Conservation (phyloP, 1,140 invertebrate genomes). For the Camponotus vicinus region DNA sequence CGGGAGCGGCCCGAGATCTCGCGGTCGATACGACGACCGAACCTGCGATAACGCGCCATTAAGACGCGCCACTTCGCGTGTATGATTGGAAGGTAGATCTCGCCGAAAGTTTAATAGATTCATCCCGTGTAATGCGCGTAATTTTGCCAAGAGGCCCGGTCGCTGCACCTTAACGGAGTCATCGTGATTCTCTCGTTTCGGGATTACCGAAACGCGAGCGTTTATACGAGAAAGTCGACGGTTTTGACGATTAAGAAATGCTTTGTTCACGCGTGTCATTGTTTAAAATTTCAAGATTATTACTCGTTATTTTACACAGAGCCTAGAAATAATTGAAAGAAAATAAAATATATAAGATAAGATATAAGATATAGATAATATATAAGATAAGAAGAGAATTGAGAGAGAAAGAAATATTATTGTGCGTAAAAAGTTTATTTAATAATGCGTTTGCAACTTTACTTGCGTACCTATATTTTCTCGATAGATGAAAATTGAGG, state of each 20-base stretch:
- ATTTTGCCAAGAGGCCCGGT: conserved; percentile 24
- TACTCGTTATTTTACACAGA: too few relatives aligned
- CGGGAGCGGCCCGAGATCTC: conserved; percentile 50
- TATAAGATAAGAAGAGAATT: neutral
- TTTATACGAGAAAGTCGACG: too few relatives aligned
- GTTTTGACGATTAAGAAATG: too few relatives aligned
- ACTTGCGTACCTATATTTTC: neutral
- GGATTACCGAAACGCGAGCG: too few relatives aligned
- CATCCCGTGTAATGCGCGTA: conserved; percentile 43
- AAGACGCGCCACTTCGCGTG: conserved; percentile 1
- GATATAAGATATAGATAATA: too few relatives aligned
- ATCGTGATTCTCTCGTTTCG: neutral
- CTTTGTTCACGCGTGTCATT: too few relatives aligned
- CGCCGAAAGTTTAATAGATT: conserved; percentile 49
- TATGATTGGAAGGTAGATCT: conserved; percentile 15
- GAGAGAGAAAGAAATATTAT: too few relatives aligned
- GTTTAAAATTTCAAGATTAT: too few relatives aligned
- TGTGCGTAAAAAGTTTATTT: too few relatives aligned
- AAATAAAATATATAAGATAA: too few relatives aligned
- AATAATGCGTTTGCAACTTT: too few relatives aligned
- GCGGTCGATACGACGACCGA: conserved; percentile 63
- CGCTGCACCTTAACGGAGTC: neutral
- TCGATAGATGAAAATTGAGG: neutral
- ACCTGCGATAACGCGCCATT: conserved; percentile 67
- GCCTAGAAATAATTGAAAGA: too few relatives aligned